Conservation (phyloP, 2,888 invertebrate genomes). For the Ornithoptera alexandrae region DNA sequence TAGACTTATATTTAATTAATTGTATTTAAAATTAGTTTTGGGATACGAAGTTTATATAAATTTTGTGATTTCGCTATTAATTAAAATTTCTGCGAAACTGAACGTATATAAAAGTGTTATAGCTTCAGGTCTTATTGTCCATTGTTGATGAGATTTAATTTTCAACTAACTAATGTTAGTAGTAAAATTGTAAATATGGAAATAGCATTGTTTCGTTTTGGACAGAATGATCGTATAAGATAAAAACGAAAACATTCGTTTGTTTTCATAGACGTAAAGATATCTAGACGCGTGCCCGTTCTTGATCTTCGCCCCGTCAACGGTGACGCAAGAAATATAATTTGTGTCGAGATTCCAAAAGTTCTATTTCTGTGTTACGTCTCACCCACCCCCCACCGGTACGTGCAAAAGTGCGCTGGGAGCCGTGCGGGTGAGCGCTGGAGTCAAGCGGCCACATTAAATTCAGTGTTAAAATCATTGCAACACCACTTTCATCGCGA, state of each 20-base stretch:
- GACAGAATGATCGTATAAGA: background rate
- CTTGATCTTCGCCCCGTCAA: constrained; percentile 70
- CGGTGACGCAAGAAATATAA: constrained; percentile 75
- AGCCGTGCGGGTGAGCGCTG: constrained; percentile 58
- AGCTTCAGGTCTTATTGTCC: no score
- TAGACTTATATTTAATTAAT: no score
- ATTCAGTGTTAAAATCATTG: constrained; percentile 46
- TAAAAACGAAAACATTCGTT: background rate
- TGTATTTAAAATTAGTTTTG: no score
- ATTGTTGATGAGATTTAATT: background rate
- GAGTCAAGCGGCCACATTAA: constrained; percentile 48
- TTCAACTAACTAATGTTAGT: background rate
- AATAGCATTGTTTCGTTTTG: background rate
- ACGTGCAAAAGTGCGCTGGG: constrained; percentile 55
- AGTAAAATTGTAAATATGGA: background rate
- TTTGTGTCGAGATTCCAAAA: constrained; percentile 76
- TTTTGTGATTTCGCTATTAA: no score
- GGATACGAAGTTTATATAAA: no score
- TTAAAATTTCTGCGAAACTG: no score
- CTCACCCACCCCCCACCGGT: constrained; percentile 51
- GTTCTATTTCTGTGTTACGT: constrained; percentile 73
- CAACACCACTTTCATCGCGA: constrained; percentile 17
- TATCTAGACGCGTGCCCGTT: constrained; percentile 44
- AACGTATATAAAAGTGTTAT: no score
- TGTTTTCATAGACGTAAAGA: constrained; percentile 23